Percentiles rank a stretch among this genome's conserved stretches.
Conservation (phyloP, 2,888 invertebrate genomes). For the Apodemia zela region DNA sequence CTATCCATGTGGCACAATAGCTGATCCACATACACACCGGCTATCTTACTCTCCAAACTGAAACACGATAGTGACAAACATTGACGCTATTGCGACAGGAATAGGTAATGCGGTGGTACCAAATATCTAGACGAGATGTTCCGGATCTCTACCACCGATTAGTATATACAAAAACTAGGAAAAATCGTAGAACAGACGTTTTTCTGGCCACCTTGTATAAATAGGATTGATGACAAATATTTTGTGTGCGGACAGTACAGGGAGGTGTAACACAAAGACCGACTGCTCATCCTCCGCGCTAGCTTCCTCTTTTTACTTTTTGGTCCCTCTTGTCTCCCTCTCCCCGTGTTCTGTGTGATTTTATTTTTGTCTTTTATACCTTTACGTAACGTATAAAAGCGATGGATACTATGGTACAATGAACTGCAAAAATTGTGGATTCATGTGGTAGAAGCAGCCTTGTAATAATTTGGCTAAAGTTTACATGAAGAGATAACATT, state of each 20-base stretch:
- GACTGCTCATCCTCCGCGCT: conserved; percentile 57
- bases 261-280: conserved; percentile 61
- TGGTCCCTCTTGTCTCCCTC: conserved; percentile 41
- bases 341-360: conserved; percentile 36
- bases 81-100: too few relatives aligned
- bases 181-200: too few relatives aligned
- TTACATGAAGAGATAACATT: not conserved
- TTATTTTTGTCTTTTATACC: conserved; percentile 32
- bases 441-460: not conserved
- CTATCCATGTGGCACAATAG: too few relatives aligned
- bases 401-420: conserved; percentile 21
- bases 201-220: too few relatives aligned
- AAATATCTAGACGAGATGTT: too few relatives aligned
- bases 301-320: conserved; percentile 64
- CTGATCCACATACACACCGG: too few relatives aligned
- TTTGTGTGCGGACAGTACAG: conserved; percentile 40
- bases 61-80: too few relatives aligned
- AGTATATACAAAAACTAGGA: too few relatives aligned
- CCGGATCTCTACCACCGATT: too few relatives aligned
- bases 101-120: too few relatives aligned
- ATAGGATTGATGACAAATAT: too few relatives aligned
- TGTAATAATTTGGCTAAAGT: conserved; percentile 3
- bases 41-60: too few relatives aligned
- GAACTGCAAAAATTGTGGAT: conserved; percentile 20
- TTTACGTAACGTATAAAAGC: conserved; percentile 22